Base-by-base conservation (phyloP, 2,113 vertebrate species). In the Ceyx cyanopectus region DNA sequence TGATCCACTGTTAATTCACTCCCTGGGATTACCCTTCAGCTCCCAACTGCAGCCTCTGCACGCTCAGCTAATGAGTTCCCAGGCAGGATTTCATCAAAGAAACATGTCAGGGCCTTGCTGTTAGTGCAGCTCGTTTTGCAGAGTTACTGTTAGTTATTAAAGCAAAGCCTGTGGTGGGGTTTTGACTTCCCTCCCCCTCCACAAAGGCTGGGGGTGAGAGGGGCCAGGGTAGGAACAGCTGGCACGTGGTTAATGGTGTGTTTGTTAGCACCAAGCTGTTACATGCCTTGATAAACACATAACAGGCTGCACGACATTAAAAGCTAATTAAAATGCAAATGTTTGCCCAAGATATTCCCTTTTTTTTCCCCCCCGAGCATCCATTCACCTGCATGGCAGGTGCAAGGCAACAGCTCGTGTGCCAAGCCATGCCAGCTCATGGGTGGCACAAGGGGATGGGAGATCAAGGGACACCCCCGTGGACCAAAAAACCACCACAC, bases 291-390 rank as follows among this genome's bases (percentile, higher is more conserved):
- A 92, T 95, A 96, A 97, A 95, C 88, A 95, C 85, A 50, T 88
- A 97, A 97, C 74, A 21, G 91, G 92, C 81, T 94, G 93, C 75
- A 48, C 46, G 87, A 97, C 97, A 97, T 97, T 94, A 97, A 96
- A 93, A 95, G 84, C 90, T 95, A 97, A 98, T 97, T 95, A 97
- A 97, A 97, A 97, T 81, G 89, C 92, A 97, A 96, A 97, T 96
- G 93, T 97, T 97, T 96, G 94, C 58, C 78, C 80, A 93, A 95
- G 93, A 86, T 61, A 23, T 46, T 53, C 5, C 34, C 0, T 4
- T 9, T 29, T 60, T 70, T 51, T 32, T 37, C 45, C 7, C 15
- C 2, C 5, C 7, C 6, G 17, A 89, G 15, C 50, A 24, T 56
- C 85, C 46, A 34, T 58, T 72, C 46, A 92, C 84, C 91, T 96